phyloP scores from a whole-genome alignment of 2,113 vertebrate species.

The Psophia crepitans region DNA sequence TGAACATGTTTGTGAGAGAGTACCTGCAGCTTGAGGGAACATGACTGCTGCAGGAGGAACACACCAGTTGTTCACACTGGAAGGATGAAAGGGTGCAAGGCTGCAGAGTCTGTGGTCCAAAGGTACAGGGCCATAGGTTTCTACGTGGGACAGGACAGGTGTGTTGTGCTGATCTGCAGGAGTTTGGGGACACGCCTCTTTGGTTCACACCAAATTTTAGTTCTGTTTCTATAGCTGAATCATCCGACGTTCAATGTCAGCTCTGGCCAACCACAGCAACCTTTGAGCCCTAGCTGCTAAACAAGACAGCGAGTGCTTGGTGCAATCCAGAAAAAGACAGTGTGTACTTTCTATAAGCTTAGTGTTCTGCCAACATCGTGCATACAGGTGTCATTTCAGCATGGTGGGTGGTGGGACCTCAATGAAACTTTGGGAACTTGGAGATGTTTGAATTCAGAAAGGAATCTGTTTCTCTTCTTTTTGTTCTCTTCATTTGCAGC shows the following conservation, averaged over 20 bases:
- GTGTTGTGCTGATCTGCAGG: background rate
- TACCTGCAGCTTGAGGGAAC: background rate
- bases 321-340: background rate
- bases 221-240: background rate
- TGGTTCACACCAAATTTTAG: background rate
- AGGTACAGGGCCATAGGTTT: background rate
- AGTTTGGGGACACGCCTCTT: background rate
- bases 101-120: background rate
- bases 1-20: background rate
- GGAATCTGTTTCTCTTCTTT: slow-evolving; percentile 7
- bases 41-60: background rate
- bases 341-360: background rate
- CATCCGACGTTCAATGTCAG: background rate
- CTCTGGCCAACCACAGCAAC: background rate
- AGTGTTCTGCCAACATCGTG: background rate
- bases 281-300: background rate
- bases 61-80: background rate
- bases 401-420: background rate
- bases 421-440: background rate
- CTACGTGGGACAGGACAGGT: background rate
- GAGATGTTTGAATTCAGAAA: background rate
- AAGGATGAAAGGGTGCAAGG: accelerated
- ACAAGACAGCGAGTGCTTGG: background rate
- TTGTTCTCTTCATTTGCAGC: background rate
- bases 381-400: background rate